Conservation (phyloP, 2,888 invertebrate genomes). For the Cantharis nigra region DNA sequence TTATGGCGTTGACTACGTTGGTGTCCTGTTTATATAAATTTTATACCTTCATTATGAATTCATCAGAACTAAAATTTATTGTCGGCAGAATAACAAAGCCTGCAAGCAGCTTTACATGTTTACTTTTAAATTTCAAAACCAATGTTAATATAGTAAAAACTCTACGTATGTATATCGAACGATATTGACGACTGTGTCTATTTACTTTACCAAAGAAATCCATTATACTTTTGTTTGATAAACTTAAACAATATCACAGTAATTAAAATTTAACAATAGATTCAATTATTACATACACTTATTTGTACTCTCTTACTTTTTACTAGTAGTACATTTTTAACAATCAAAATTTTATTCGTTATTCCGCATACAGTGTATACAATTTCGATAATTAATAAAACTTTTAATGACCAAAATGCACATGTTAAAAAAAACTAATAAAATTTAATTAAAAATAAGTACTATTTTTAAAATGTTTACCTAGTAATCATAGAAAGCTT, state of each 20-base stretch:
- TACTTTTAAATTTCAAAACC: neutral
- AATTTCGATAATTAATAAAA: neutral
- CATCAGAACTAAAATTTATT: neutral
- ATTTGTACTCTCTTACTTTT: too few relatives aligned
- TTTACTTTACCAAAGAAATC: neutral
- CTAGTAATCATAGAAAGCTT: neutral
- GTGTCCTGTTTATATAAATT: constrained; percentile 18
- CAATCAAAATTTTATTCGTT: neutral
- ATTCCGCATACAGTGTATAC: neutral
- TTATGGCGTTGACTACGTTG: constrained; percentile 30
- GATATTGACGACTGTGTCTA: neutral
- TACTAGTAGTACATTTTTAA: neutral
- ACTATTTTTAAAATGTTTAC: neutral
- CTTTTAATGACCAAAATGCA: neutral
- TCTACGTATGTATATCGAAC: neutral
- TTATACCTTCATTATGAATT: constrained; percentile 8
- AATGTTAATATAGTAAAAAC: neutral
- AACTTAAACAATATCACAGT: neutral
- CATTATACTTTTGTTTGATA: neutral
- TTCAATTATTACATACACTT: neutral
- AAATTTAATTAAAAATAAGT: neutral
- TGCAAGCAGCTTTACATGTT: neutral
- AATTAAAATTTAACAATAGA: neutral
- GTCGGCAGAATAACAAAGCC: neutral
- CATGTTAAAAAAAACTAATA: neutral